Conservation (phyloP, 2,797 vertebrate species). For the Picus viridis region DNA sequence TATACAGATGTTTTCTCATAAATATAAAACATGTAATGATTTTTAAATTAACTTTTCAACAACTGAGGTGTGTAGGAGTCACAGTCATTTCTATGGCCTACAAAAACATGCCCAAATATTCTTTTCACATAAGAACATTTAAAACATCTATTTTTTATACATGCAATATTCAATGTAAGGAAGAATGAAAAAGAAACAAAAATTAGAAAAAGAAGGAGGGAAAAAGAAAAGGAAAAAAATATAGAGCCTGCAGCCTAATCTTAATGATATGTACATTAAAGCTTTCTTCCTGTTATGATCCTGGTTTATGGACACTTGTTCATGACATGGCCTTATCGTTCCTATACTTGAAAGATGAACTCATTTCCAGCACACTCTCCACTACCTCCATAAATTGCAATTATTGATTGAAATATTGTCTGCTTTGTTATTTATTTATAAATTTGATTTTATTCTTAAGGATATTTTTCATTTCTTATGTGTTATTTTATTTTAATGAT, state of each 20-base stretch:
- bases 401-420: slow-evolving; percentile 38
- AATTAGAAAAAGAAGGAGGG: too few species aligned
- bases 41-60: background rate
- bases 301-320: slow-evolving; percentile 35
- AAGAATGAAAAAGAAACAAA: background rate
- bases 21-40: background rate
- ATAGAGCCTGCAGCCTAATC: background rate
- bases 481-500: slow-evolving; percentile 1
- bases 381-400: slow-evolving; percentile 8
- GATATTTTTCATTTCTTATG: background rate
- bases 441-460: background rate
- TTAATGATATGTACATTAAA: slow-evolving; percentile 41
- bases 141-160: background rate
- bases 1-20: background rate
- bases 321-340: slow-evolving; percentile 5
- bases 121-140: background rate
- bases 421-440: slow-evolving; percentile 34
- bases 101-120: background rate
- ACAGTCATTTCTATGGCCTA: background rate
- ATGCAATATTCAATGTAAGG: background rate
- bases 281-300: slow-evolving; percentile 19
- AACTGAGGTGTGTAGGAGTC: background rate
- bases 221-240: too few species aligned
- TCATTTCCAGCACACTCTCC: background rate
- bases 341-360: slow-evolving; percentile 15